phyloP scores from a whole-genome alignment of 2,888 invertebrate species.

The Sinopyrophorus schimmeli region DNA sequence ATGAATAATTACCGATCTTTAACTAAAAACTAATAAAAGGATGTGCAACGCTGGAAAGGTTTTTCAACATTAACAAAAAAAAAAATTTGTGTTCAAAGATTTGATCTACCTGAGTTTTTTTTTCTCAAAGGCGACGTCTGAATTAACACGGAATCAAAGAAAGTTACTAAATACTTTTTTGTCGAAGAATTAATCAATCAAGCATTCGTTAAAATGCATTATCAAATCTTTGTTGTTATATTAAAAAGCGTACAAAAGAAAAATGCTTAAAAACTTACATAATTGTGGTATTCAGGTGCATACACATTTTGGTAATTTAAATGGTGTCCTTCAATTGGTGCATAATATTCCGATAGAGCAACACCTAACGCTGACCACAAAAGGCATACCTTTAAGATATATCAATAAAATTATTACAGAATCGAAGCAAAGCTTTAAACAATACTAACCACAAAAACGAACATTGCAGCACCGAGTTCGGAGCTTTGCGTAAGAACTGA shows the following conservation, averaged over 20 bases:
- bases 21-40: too few species aligned
- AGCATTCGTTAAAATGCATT: too few species aligned
- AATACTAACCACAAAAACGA: constrained; percentile 40
- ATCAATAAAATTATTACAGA: constrained; percentile 4
- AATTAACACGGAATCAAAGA: too few species aligned
- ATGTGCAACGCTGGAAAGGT: too few species aligned
- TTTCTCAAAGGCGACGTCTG: too few species aligned
- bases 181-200: too few species aligned
- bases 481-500: constrained; percentile 35
- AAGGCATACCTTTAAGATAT: constrained; percentile 8
- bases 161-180: too few species aligned
- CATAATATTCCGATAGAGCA: constrained; percentile 4
- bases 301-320: constrained; percentile 42
- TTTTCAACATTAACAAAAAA: too few species aligned
- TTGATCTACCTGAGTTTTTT: too few species aligned
- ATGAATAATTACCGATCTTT: too few species aligned
- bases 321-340: constrained; percentile 30
- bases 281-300: constrained; percentile 47
- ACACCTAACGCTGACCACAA: not conserved
- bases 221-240: too few species aligned
- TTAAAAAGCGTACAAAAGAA: not conserved
- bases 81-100: too few species aligned
- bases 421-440: constrained; percentile 3
- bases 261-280: constrained; percentile 43
- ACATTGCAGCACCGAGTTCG: constrained; percentile 30